These are phyloP conservation scores for Micoletzkya japonica DNA, from an alignment of 2,888 invertebrate species.

Conservation along the genomic window DNA sequence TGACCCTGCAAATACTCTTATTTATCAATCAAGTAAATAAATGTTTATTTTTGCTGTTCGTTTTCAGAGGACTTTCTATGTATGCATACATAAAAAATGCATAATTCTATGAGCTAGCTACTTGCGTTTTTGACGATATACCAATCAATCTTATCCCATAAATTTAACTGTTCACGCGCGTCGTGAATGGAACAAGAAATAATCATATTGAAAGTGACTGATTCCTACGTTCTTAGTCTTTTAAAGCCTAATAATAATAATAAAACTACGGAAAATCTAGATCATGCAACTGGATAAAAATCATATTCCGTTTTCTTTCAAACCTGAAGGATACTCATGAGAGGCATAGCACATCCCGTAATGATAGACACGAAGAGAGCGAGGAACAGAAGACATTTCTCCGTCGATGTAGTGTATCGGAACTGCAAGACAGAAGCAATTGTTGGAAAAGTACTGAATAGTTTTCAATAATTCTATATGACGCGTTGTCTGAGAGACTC, in stretches of 20 bases:
- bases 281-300: not conserved
- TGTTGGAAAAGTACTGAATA: no score
- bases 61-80: no score
- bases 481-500: no score
- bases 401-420: constrained; percentile 44
- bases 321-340: constrained; percentile 48
- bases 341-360: constrained; percentile 48
- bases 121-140: not conserved
- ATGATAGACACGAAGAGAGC: constrained; percentile 40
- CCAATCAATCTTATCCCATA: not conserved
- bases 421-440: no score
- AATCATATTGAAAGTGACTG: not conserved
- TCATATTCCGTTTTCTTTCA: not conserved
- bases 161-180: not conserved
- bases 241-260: no score
- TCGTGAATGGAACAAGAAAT: not conserved
- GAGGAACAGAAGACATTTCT: constrained; percentile 40
- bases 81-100: no score
- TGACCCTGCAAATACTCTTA: constrained; percentile 32
- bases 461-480: no score
- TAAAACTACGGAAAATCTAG: no score
- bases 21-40: not conserved
- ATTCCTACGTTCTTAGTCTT: not conserved
- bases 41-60: not conserved
- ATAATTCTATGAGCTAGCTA: not conserved